Conservation (phyloP, 2,113 vertebrate genomes). For the Silurus glanis region DNA sequence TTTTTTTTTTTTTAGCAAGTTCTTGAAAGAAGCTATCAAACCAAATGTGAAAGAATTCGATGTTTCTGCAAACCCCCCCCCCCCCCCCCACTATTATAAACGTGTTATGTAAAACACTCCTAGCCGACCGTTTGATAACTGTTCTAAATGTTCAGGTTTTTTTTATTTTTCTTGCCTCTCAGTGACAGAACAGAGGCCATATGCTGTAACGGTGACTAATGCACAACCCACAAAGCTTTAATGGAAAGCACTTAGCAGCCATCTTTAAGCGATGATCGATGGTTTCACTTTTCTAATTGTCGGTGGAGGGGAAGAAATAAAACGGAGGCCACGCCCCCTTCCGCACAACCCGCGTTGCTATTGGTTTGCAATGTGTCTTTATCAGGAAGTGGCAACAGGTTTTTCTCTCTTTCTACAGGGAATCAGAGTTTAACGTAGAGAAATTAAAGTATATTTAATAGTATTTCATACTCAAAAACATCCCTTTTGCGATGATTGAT, state of each 20-base stretch:
- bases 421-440: too few species aligned
- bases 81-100: not conserved
- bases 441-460: not conserved
- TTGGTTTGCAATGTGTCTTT: not conserved
- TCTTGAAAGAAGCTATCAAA: not conserved
- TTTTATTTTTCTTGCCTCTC: not conserved
- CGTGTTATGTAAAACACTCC: constrained; percentile 19
- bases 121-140: constrained; percentile 9
- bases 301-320: constrained; percentile 20
- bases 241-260: constrained; percentile 54
- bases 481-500: too few species aligned
- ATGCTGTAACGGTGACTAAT: constrained; percentile 48
- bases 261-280: constrained; percentile 44
- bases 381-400: not conserved
- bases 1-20: not conserved
- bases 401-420: too few species aligned
- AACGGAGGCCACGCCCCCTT: not conserved
- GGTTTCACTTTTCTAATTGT: constrained; percentile 37
- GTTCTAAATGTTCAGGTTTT: constrained; percentile 18
- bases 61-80: not conserved
- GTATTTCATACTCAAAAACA: not conserved
- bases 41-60: constrained; percentile 6
- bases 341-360: not conserved
- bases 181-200: constrained; percentile 7
- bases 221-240: constrained; percentile 54